Conservation (phyloP, 92 coral and sea anemone species). For the Paramuricea clavata region DNA sequence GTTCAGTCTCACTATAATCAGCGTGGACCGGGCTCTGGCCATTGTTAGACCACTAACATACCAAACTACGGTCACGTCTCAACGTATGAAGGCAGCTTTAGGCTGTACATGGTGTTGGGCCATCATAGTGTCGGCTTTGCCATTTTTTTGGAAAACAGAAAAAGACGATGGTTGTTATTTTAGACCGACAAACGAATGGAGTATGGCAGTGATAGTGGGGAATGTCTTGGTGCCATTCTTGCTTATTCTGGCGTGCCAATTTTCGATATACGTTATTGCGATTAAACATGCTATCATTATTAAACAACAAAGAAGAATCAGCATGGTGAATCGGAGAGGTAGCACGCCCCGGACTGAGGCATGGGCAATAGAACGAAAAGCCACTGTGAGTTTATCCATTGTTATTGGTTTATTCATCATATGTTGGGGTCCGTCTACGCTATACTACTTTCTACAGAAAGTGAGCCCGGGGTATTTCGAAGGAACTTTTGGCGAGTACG, state of each 20-base stretch:
- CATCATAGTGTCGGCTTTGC: slow-evolving; percentile 6
- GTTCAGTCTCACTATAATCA: slow-evolving; percentile 23
- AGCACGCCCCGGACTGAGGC: slow-evolving; percentile 29
- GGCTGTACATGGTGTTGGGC: slow-evolving; percentile 17
- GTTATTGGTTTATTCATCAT: slow-evolving; percentile 87
- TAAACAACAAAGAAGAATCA: background rate
- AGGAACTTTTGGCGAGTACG: slow-evolving; percentile 59
- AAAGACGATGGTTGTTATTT: background rate
- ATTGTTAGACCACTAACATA: slow-evolving; percentile 42
- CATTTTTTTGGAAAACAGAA: slow-evolving; percentile 14
- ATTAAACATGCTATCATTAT: slow-evolving; percentile 31
- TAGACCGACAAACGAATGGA: slow-evolving; percentile 42
- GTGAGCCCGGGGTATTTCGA: slow-evolving; percentile 79
- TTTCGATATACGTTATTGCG: slow-evolving; percentile 10
- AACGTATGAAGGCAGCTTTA: slow-evolving; percentile 34
- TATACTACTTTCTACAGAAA: slow-evolving; percentile 84
- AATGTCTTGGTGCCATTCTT: slow-evolving; percentile 37
- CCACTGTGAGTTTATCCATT: slow-evolving; percentile 83
- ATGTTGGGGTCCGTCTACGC: slow-evolving; percentile 94
- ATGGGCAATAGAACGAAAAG: slow-evolving; percentile 72
- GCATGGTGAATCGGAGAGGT: background rate
- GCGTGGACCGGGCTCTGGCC: slow-evolving; percentile 32
- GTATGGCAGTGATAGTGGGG: slow-evolving; percentile 1
- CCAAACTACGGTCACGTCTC: slow-evolving; percentile 34
- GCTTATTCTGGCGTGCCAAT: slow-evolving; percentile 9